phyloP scores from a whole-genome alignment of 2,113 vertebrate species.

The Eidolon helvum region DNA sequence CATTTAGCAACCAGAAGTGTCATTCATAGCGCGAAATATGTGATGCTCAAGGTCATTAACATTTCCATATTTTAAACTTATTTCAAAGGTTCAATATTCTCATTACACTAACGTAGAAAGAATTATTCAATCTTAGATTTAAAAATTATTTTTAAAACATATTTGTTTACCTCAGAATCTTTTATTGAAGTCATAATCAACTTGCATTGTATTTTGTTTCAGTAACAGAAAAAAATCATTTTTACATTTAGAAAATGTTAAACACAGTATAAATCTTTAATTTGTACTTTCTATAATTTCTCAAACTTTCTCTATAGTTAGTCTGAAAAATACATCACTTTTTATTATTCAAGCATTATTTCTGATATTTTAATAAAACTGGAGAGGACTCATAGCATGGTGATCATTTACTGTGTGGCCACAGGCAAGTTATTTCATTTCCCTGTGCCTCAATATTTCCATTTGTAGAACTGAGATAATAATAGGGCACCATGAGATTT shows the following conservation, averaged over 20 bases:
- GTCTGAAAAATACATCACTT: not conserved
- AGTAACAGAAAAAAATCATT: not conserved
- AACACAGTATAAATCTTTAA: not conserved
- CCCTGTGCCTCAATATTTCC: not conserved
- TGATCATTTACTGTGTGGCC: not conserved
- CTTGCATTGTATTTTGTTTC: not conserved
- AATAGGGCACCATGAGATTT: not conserved
- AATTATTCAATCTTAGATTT: not conserved
- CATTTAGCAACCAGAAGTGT: conserved; percentile 50
- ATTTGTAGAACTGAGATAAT: not conserved
- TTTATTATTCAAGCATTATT: not conserved
- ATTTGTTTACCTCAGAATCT: conserved; percentile 28
- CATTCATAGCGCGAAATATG: conserved; percentile 10
- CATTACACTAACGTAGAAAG: conserved; percentile 38
- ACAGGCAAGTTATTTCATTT: not conserved
- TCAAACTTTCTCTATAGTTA: not conserved
- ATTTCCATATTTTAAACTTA: conserved; percentile 44
- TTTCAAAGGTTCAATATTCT: conserved; percentile 53
- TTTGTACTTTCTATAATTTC: not conserved
- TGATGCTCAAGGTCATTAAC: conserved; percentile 52
- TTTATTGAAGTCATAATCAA: conserved; percentile 32
- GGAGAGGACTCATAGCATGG: too few species aligned
- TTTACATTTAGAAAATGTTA: conserved; percentile 24
- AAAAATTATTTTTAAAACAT: conserved; percentile 15
- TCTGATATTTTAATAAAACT: not conserved